These are phyloP conservation scores for Urosaurus nigricauda DNA, from an alignment of 2,797 vertebrate species.

Conservation along the genomic window DNA sequence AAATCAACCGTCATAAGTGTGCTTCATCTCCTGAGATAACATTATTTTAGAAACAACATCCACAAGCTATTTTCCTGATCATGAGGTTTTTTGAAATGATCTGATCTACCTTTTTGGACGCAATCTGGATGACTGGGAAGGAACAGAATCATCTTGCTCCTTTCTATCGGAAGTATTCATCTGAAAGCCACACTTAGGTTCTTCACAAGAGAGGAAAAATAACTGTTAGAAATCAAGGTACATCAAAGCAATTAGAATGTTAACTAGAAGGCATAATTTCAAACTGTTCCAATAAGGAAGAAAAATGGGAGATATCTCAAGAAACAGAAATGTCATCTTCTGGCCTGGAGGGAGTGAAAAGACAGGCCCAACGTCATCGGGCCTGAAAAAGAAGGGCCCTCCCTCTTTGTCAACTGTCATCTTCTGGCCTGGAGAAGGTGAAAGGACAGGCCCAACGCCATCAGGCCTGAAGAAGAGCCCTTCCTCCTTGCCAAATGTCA, in stretches of 20 bases:
- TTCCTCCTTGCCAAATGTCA: too few species aligned
- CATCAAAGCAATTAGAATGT: not conserved
- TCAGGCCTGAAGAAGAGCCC: too few species aligned
- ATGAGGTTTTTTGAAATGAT: not conserved
- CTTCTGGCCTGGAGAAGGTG: too few species aligned
- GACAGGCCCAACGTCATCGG: too few species aligned
- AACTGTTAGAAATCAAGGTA: constrained; percentile 22
- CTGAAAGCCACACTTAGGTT: constrained; percentile 46
- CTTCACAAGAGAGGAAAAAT: constrained; percentile 38
- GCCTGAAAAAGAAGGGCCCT: too few species aligned
- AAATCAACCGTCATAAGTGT: not conserved
- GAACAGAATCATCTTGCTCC: constrained; percentile 45
- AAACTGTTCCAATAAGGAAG: too few species aligned
- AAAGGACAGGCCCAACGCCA: too few species aligned
- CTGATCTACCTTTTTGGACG: constrained; percentile 68
- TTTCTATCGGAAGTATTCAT: constrained; percentile 63
- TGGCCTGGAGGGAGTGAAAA: too few species aligned
- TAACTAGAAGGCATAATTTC: too few species aligned
- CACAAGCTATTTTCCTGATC: not conserved
- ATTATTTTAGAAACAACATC: not conserved
- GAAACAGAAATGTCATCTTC: too few species aligned
- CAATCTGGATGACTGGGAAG: constrained; percentile 45
- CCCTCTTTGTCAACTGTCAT: too few species aligned
- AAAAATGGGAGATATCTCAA: too few species aligned
- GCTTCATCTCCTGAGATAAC: not conserved